Conservation (phyloP, 2,113 vertebrate species). For the Otocyon megalotis region DNA sequence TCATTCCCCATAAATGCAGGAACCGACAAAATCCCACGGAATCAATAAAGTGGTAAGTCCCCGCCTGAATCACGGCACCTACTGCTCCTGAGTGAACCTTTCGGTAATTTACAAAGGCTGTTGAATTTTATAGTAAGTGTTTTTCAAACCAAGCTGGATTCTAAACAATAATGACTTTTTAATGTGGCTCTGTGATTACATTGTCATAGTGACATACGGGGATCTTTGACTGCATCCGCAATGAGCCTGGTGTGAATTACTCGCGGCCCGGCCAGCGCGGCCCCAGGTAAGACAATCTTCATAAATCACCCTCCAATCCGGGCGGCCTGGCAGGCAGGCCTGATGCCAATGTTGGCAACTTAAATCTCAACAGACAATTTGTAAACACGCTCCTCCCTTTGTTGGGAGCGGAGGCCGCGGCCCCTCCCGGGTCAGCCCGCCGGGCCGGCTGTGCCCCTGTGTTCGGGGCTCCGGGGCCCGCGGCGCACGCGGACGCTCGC, state of each 20-base stretch:
- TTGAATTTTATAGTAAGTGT: conserved; percentile 97
- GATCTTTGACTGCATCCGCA: conserved; percentile 93
- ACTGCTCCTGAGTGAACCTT: conserved; percentile 95
- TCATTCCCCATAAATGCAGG: conserved; percentile 89
- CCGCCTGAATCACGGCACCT: conserved; percentile 93
- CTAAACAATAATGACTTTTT: conserved; percentile 99
- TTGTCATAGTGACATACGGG: conserved; percentile 98
- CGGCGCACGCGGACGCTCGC: accelerated
- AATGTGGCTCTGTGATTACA: conserved; percentile 99
- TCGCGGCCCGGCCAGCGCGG: conserved; percentile 91
- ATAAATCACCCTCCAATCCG: conserved; percentile 99
- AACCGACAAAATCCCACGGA: conserved; percentile 86
- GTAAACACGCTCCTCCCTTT: conserved; percentile 85
- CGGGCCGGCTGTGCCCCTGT: accelerated
- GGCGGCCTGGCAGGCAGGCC: conserved; percentile 91
- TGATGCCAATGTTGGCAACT: conserved; percentile 87
- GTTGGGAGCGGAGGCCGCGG: neutral
- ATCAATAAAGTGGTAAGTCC: conserved; percentile 93
- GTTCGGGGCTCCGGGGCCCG: accelerated
- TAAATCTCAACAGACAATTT: conserved; percentile 85
- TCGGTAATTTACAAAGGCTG: conserved; percentile 95
- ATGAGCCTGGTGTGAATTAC: conserved; percentile 95
- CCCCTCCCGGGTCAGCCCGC: neutral
- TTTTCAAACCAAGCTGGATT: conserved; percentile 97
- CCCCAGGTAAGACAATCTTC: conserved; percentile 96